phyloP scores from a whole-genome alignment of 1,140 invertebrate genomes.

The Cotesia vestalis region DNA sequence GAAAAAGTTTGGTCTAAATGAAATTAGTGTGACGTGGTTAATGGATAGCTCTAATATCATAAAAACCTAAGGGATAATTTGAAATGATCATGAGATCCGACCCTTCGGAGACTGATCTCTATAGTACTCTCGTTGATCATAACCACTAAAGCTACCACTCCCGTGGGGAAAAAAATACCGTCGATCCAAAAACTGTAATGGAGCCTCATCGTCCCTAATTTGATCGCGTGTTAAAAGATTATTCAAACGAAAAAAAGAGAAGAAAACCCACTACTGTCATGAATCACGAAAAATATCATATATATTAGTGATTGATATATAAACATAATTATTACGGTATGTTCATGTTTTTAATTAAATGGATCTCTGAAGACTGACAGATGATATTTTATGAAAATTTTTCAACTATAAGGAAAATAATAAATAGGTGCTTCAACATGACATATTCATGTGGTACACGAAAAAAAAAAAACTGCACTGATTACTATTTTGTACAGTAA shows the following conservation, averaged over 20 bases:
- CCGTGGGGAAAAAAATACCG: neutral
- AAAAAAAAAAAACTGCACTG: too few species aligned
- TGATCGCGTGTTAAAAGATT: constrained; percentile 18
- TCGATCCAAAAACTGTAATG: constrained; percentile 3
- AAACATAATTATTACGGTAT: too few species aligned
- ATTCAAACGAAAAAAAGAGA: constrained; percentile 1
- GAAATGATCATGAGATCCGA: constrained; percentile 1
- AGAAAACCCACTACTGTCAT: neutral
- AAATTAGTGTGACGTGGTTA: neutral
- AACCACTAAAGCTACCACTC: neutral
- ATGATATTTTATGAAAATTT: too few species aligned
- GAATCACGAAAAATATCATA: too few species aligned
- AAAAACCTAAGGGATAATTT: neutral
- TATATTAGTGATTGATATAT: too few species aligned
- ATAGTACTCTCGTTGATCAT: neutral
- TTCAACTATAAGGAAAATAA: too few species aligned
- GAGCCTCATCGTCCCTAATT: constrained; percentile 1
- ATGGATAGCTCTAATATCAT: too few species aligned
- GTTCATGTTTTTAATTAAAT: too few species aligned
- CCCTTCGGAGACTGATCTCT: neutral
- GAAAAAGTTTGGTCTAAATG: neutral
- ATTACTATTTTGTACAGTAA: too few species aligned
- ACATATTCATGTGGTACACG: too few species aligned
- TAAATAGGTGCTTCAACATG: too few species aligned
- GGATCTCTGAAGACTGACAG: too few species aligned